Base-by-base conservation (phyloP, 37 sponge, comb jelly and placozoan genomes). In the Chondrosia reniformis region DNA sequence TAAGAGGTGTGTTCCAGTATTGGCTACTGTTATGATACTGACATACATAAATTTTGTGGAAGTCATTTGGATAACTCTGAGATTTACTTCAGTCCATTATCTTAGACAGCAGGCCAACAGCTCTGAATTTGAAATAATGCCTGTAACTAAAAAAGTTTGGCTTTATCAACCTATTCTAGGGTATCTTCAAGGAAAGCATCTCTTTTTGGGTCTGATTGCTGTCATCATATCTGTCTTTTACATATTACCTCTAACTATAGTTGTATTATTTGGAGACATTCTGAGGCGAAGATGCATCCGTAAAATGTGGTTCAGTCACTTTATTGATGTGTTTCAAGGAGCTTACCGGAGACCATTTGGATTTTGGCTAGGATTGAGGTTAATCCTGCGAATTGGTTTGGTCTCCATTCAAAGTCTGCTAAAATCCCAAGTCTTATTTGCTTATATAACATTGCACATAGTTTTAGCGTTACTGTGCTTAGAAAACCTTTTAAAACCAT, bases 11-110 rank as follows among this genome's bases (percentile, higher is more conserved):
- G 67, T 85, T 4, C 75, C 56, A 33, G 80, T 74, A 4, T 56
- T 85, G 6, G 80, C 74, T 3, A 85, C 86, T 2, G 49, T 85
- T 4, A 38, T 85, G 27, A 46, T 59, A 7, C 30, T 79, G 0
- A 79, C 80, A 31, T 85, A 73, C 75, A 17, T 41, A 3, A 73
- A 32, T 10, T 15, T 85, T 8, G 17, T 80, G 5, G 17, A 28
- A 1, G 52, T 76, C 32, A 62, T 80, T 31, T 46, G 46, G 28
- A 4, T 8, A 1, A 25, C 37, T 43, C 72, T 69, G 7, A 30
- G 4, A 25, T 69, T 43, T 25, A 40, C 72, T 8, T 17, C 9
- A 25, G 28, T 59, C 61, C 28, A 59, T 30, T 15, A 45, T 7
- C 17, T 39, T 21, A 66, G 44, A n/a, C 36, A 76, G 0, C 39